Evolutionary conservation across 2,888 invertebrate species (phyloP).

Genomic region (Chrysomela aeneicollis): DNA sequence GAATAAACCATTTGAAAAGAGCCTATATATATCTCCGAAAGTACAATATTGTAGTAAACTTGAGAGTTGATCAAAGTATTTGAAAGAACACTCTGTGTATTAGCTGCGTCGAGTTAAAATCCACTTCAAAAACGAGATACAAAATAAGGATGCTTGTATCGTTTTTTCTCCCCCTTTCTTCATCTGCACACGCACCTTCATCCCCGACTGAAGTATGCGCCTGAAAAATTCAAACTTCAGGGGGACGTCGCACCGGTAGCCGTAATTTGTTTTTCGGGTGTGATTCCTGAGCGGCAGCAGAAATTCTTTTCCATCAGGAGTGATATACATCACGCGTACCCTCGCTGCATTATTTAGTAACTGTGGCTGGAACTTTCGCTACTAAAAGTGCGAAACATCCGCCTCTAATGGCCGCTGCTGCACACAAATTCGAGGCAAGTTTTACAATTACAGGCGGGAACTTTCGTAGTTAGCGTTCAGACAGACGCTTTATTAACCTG

Average conservation of each 20-base stretch:
- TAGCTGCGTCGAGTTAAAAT: no score
- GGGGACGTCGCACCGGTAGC: constrained; percentile 33
- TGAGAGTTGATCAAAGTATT: no score
- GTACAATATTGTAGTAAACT: no score
- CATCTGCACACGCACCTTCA: not conserved
- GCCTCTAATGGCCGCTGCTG: constrained; percentile 54
- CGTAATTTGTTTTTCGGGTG: constrained; percentile 46
- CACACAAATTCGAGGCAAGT: constrained; percentile 58
- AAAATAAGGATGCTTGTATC: no score
- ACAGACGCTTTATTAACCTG: constrained; percentile 52
- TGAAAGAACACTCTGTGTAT: no score
- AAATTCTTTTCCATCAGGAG: constrained; percentile 54
- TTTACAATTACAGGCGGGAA: constrained; percentile 58
- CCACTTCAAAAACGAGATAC: no score
- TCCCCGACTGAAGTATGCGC: constrained; percentile 41
- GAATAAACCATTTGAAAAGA: no score
- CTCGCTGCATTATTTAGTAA: constrained; percentile 58
- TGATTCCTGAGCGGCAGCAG: constrained; percentile 53
- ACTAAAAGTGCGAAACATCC: constrained; percentile 56
- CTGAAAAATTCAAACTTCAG: constrained; percentile 41
- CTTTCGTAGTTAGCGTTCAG: constrained; percentile 57
- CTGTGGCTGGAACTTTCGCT: constrained; percentile 54
- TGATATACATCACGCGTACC: constrained; percentile 57
- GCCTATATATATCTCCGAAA: no score
- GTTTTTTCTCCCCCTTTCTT: not conserved